Evolutionary conservation across 64 coral and sea anemone species (phyloP), one percentile per base, ranked within the genome.

Genomic region (Montipora foliosa): DNA sequence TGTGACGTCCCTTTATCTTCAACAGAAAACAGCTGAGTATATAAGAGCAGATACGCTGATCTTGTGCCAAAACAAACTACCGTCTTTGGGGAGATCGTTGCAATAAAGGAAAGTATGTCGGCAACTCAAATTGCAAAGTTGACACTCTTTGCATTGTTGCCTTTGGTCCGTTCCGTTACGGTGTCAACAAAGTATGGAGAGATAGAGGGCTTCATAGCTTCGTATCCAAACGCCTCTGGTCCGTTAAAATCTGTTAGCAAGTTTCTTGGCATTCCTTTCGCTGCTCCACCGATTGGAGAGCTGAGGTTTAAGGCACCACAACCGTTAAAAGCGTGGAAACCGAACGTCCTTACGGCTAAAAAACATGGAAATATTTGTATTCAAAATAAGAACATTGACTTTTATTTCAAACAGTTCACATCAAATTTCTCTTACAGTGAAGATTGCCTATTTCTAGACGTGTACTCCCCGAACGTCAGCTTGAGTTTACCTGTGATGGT

Each of bases 191-290:
- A 51, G 3, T 88, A 93, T 51, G 92, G 92, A 69, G 58, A 67
- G 0, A 67, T 93, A 4, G 49, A 80, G 48, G 82, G 91, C 66
- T 17, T 84, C 4, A 19, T 74, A 13, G 50, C 49, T 76, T n/a
- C 55, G 21, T 47, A 66, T 19, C 77, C 89, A 0, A 80, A 51
- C 67, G 75, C 57, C 29, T 61, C 44, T 46, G 80, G 80, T 55
- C 81, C 24, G 21, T 77, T 95, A 13, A 89, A 80, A 10, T 61
- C 69, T 19, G 80, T 95, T 1, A 95, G 67, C 74, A 95, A 83
- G 70, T 95, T 95, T 79, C 93, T 84, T 47, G 93, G 93, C 24
- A 12, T 95, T 84, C 93, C 93, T 55, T 95, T 81, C n/a, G 93
- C 93, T 25, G 11, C 79, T 87, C 89, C 94, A 50, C 94, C 89